Evolutionary conservation across 1,140 invertebrate species (phyloP).

Genomic region (Adoxophyes honmai): DNA sequence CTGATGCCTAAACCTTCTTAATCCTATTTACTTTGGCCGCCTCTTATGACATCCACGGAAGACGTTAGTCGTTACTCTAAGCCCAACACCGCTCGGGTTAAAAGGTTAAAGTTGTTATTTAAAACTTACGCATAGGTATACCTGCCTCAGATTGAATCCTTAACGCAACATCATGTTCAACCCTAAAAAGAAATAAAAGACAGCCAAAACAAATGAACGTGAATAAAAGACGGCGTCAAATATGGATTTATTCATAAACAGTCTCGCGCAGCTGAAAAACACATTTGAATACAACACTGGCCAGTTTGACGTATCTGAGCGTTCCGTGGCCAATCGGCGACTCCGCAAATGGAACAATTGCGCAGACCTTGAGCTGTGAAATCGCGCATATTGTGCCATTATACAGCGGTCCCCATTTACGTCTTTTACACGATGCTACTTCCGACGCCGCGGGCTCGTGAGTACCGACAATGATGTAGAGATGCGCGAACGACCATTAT

Average conservation of each 20-base stretch:
- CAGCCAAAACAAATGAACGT: not conserved
- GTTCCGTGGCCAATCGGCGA: slow-evolving; percentile 7
- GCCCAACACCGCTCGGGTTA: too few species aligned
- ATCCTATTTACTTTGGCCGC: too few species aligned
- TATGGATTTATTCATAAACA: not conserved
- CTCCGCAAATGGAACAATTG: slow-evolving; percentile 7
- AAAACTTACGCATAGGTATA: too few species aligned
- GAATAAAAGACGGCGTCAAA: not conserved
- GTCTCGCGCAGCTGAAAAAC: not conserved
- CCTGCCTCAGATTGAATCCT: too few species aligned
- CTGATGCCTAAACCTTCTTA: too few species aligned
- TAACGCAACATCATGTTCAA: too few species aligned
- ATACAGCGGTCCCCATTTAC: slow-evolving; percentile 7
- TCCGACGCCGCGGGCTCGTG: slow-evolving; percentile 11
- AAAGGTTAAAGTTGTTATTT: too few species aligned
- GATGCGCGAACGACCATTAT: too few species aligned
- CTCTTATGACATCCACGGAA: too few species aligned
- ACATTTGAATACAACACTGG: not conserved
- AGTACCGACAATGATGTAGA: not conserved
- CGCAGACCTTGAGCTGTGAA: not conserved
- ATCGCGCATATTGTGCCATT: not conserved
- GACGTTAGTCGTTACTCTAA: too few species aligned
- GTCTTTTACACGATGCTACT: slow-evolving; percentile 15
- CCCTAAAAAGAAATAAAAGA: too few species aligned
- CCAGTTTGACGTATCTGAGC: slow-evolving; percentile 6